Base-by-base conservation (phyloP, 2,113 vertebrate species). In the Larimichthys polyactis region DNA sequence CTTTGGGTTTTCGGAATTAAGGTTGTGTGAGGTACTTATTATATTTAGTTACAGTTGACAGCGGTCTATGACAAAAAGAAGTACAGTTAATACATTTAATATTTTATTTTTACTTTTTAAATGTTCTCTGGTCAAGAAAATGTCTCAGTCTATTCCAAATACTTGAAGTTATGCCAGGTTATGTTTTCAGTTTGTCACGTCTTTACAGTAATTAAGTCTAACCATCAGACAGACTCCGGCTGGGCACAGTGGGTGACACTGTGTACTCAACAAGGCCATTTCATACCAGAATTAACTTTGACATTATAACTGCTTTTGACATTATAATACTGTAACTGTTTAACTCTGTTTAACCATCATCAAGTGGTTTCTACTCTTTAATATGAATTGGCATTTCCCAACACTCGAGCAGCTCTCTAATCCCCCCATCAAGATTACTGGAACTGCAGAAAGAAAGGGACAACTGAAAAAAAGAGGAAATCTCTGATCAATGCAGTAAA, bases 381-480 rank as follows among this genome's bases (percentile, higher is more conserved):
- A 14, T 8, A 32, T 66, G 0, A 4, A 5, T 1, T 2, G 60
- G 32, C 6, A 64, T 66, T 90, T 85, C 78, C 74, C 70, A 4
- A 0, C 46, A 63, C 4, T 58, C n/a, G 10, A 64, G 15, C 5
- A 11, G 4, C 62, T 77, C 58, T 55, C 36, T 40, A 40, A 17
- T 63, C 58, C 29, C 67, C 29, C 79, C 20, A 1, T 46, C 12
- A 24, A 22, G 5, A 32, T 86, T 78, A 82, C 75, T 58, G 67
- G 32, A 84, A 90, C 67, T 24, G 22, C 55, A 63, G 6, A 16
- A 16, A 36, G 1, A 64, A 2, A n/a, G 1, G 17, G 44, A 43
- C 60, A 43, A 19, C 6, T 8, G 7, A 59, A 9, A 69, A 74
- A 88, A 83, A 71, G 78, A 66, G 83, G 75, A 87, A 81, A 32